These are phyloP conservation scores for Oreochromis spilurus DNA, from an alignment of 2,113 vertebrate species.

Conservation along the genomic window DNA sequence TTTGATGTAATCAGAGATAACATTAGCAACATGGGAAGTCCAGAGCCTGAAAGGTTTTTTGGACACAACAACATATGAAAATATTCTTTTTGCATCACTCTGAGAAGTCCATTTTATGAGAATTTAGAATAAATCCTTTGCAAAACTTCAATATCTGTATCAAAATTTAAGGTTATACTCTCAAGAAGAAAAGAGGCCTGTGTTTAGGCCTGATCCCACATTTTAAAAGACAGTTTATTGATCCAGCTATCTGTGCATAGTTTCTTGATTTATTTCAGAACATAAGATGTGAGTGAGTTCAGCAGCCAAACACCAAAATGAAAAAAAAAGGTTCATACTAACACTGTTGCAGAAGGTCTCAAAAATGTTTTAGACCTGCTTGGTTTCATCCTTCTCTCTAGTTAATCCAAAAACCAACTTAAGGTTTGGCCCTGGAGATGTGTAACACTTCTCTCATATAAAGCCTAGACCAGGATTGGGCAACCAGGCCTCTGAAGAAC, in stretches of 20 bases:
- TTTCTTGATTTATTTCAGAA: not conserved
- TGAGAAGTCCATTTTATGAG: not conserved
- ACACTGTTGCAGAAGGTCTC: not conserved
- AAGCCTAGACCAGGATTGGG: not conserved
- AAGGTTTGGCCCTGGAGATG: not conserved
- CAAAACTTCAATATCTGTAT: not conserved
- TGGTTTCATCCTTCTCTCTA: not conserved
- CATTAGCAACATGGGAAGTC: not conserved
- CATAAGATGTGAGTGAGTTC: not conserved
- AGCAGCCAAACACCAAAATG: not conserved
- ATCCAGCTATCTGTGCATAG: not conserved
- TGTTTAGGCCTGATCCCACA: not conserved
- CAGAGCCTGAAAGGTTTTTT: not conserved
- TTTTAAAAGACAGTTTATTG: not conserved
- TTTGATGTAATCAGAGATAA: not conserved
- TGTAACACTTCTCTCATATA: not conserved
- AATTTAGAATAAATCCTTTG: not conserved
- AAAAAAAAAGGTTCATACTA: not conserved
- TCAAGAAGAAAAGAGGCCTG: not conserved
- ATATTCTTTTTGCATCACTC: not conserved
- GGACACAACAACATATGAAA: not conserved
- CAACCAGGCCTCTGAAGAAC: not conserved
- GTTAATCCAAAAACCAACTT: not conserved
- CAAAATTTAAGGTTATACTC: not conserved
- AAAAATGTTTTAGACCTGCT: not conserved